Conservation (phyloP, 2,113 vertebrate genomes). For the Hassar affinis region DNA sequence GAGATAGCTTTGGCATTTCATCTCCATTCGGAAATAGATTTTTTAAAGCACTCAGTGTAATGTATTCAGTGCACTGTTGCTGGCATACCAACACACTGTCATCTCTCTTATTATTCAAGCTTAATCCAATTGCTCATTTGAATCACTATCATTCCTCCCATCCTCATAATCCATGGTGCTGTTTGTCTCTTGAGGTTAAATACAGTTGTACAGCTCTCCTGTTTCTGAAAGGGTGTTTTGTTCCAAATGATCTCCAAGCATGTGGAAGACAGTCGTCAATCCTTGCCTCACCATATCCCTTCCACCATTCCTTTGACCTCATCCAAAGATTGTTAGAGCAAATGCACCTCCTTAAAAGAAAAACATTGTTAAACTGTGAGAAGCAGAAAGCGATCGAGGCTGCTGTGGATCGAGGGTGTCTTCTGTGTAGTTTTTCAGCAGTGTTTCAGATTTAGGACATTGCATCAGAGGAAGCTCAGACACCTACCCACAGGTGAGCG, state of each 20-base stretch:
- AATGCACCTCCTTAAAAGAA: not conserved
- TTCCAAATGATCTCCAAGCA: conserved; percentile 36
- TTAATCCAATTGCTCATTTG: conserved; percentile 83
- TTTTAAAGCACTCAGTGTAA: conserved; percentile 78
- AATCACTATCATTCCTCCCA: conserved; percentile 58
- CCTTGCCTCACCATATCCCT: not conserved
- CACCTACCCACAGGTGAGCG: no score
- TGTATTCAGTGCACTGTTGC: conserved; percentile 82
- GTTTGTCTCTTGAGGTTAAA: conserved; percentile 56
- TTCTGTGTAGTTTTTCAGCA: not conserved
- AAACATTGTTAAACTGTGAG: not conserved
- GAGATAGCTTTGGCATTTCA: conserved; percentile 81
- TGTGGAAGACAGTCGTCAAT: conserved; percentile 27
- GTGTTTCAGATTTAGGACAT: not conserved
- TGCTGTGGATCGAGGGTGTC: not conserved
- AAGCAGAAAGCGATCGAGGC: not conserved
- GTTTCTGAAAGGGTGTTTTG: conserved; percentile 39
- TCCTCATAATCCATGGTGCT: conserved; percentile 66
- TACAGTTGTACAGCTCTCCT: conserved; percentile 48
- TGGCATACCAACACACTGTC: conserved; percentile 73
- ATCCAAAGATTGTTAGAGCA: not conserved
- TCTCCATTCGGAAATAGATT: conserved; percentile 85
- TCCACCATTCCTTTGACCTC: not conserved
- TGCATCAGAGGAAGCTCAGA: not conserved
- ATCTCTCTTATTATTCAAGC: conserved; percentile 72